Evolutionary conservation across 1,140 invertebrate species (phyloP), one percentile per base, ranked within the genome.

Genomic region (Sinella curviseta): DNA sequence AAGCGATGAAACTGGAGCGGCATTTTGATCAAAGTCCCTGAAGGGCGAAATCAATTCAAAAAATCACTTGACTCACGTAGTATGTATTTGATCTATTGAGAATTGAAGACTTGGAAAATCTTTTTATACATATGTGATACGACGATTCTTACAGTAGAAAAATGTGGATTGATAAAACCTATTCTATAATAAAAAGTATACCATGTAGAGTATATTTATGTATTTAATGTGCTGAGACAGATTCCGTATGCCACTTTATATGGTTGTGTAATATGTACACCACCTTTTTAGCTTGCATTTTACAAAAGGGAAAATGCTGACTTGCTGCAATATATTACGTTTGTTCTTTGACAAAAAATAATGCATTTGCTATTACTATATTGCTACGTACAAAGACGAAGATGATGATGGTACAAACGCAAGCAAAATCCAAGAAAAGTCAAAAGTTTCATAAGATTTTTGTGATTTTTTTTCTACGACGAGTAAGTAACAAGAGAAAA

Each of bases 1-100:
- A 20, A 70, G 65, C 65, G 30, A 70, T 70, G 65, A 70, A 70
- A 70, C 65, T 70, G 31, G 65, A 70, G 30, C 65, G 65, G 30
- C 65, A 70, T 70, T 70, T 70, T 70, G 65, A 70, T 70, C 65
- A 70, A 70, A 70, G 65, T 70, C 65, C 65, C 65, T 70, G 65
- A 70, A 70, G 65, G 65, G 28, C 65, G 65, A 70, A 70, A 70
- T 70, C 65, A 70, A 70, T 70, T 70, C 65, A 33, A 70, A 70
- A 60, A 70, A 70, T 70, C 65, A 70, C 65, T 70, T 70, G 28
- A 70, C 65, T 70, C 65, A 24, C 55, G 55, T 60, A 70, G 39
- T 60, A 16, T 70, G 30, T 70, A 70, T 70, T 70, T 70, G 65
- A 70, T 70, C 65, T 70, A 31, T 70, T 70, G 65, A 70, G 65